Percentiles rank a stretch among this genome's conserved stretches.
Conservation (phyloP, 2,888 invertebrate genomes). For the Eupithecia subfuscata region DNA sequence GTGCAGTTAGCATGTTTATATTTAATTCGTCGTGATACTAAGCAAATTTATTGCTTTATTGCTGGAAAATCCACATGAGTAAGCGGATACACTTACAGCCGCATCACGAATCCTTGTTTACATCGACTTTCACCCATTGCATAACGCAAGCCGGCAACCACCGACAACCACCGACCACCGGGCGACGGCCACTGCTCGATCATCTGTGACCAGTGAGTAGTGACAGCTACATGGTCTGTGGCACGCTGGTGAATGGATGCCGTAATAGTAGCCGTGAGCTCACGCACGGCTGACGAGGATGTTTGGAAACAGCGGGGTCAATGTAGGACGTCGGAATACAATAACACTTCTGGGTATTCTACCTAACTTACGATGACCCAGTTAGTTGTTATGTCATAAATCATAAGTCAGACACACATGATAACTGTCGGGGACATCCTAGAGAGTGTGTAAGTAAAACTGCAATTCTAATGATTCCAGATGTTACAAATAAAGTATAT, state of each 20-base stretch:
- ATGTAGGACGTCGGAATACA: conserved; percentile 20
- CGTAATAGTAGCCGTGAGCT: conserved; percentile 21
- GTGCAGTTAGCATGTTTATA: neutral
- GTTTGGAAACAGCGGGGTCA: conserved; percentile 20
- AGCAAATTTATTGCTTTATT: conserved; percentile 32
- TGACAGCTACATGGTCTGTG: conserved; percentile 14
- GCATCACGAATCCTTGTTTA: conserved; percentile 46
- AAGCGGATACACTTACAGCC: conserved; percentile 38
- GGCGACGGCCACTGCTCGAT: neutral
- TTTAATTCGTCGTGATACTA: neutral
- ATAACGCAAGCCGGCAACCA: conserved; percentile 34
- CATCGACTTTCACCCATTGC: conserved; percentile 50
- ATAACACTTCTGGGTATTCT: conserved; percentile 1
- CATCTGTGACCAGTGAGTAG: conserved; percentile 16
- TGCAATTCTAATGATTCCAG: conserved; percentile 33
- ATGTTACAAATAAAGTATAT: conserved; percentile 41
- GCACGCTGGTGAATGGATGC: conserved; percentile 13
- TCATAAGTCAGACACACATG: neutral
- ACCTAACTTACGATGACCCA: conserved; percentile 9
- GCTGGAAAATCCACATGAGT: conserved; percentile 40
- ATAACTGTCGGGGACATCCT: neutral
- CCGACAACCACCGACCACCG: conserved; percentile 12
- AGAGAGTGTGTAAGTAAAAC: neutral
- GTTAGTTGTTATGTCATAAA: neutral
- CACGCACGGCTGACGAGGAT: conserved; percentile 31